Conservation (phyloP, 2,888 invertebrate species). For the Strigamia transsilvanica region DNA sequence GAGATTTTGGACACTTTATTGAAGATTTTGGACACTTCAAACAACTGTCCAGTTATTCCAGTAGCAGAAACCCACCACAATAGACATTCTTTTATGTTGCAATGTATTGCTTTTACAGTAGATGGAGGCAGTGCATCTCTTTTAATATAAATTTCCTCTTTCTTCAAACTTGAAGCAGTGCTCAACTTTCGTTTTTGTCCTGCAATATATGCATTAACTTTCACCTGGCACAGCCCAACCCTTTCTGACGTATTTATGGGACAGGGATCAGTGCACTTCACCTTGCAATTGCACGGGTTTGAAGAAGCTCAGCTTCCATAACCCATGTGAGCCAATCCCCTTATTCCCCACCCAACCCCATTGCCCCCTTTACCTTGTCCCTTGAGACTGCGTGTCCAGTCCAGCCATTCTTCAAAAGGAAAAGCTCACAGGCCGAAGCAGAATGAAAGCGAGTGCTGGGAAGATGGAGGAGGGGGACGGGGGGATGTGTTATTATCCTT, state of each 20-base stretch:
- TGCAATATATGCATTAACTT: too few relatives aligned
- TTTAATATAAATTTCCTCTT: too few relatives aligned
- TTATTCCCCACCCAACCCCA: background rate
- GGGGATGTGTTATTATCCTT: background rate
- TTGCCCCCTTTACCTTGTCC: slow-evolving; percentile 23
- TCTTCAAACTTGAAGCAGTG: too few relatives aligned
- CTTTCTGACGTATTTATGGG: slow-evolving; percentile 30
- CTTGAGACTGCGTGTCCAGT: slow-evolving; percentile 19
- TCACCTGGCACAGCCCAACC: slow-evolving; percentile 13
- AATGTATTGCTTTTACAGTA: too few relatives aligned
- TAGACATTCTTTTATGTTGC: too few relatives aligned
- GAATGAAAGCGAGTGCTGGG: slow-evolving; percentile 19
- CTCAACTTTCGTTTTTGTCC: too few relatives aligned
- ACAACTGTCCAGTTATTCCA: too few relatives aligned
- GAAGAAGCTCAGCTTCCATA: slow-evolving; percentile 38
- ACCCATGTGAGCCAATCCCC: slow-evolving; percentile 14
- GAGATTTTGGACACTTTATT: too few relatives aligned
- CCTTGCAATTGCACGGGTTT: slow-evolving; percentile 18
- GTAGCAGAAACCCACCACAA: too few relatives aligned
- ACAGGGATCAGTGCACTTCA: slow-evolving; percentile 22
- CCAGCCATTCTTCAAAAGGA: slow-evolving; percentile 10
- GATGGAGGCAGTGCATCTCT: too few relatives aligned
- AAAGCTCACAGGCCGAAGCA: background rate
- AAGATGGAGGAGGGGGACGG: background rate
- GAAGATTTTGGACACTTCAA: too few relatives aligned